Percentiles rank a stretch among this genome's conserved stretches.
Evolutionary conservation across 2,797 vertebrate genomes (phyloP).

Genomic region (Manis crassicaudata): DNA sequence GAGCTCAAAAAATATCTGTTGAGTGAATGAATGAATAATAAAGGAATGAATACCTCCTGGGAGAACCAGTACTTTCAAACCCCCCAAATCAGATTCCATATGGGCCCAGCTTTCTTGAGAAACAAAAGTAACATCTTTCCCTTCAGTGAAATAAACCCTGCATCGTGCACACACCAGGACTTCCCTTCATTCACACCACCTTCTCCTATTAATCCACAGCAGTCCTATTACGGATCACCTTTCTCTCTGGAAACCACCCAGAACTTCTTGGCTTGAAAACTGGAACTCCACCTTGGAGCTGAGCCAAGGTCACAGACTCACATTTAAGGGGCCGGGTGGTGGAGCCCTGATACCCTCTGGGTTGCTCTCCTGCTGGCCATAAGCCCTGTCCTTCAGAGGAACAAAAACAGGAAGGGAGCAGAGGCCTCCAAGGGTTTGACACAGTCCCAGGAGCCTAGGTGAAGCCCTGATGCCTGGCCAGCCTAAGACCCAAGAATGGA

Average conservation of each 20-base stretch:
- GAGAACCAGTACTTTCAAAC: background rate
- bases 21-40: background rate
- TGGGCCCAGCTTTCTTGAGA: background rate
- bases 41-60: background rate
- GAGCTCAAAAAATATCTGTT: background rate
- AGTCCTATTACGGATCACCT: background rate
- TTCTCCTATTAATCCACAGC: background rate
- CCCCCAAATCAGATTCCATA: background rate
- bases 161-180: background rate
- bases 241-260: constrained; percentile 51
- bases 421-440: background rate
- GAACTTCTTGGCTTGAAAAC: constrained; percentile 48
- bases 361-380: constrained; percentile 32
- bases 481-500: background rate
- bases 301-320: constrained; percentile 55
- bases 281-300: constrained; percentile 50
- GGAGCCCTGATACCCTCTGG: background rate
- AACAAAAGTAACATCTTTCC: background rate
- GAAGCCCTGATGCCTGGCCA: background rate
- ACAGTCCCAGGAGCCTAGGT: background rate
- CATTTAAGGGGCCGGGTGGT: background rate
- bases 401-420: constrained; percentile 72
- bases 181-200: background rate
- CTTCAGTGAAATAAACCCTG: background rate
- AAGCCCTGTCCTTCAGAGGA: constrained; percentile 50